Percentiles rank a stretch among this genome's conserved stretches.
These are phyloP conservation scores for Boulengerochromis microlepis DNA, from an alignment of 2,113 vertebrate species.

Conservation along the genomic window DNA sequence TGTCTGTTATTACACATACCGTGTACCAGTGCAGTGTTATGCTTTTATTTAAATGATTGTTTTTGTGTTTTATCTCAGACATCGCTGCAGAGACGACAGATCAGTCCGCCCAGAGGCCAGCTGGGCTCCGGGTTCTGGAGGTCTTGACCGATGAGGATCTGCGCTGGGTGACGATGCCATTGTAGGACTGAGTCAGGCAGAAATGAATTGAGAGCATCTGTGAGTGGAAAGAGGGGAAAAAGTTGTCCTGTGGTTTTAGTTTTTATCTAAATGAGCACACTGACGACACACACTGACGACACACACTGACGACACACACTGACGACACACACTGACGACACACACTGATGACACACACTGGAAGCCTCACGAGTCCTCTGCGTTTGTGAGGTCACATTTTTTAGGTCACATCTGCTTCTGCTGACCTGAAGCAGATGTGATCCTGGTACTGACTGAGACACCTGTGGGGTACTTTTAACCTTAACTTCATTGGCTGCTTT, in stretches of 20 bases:
- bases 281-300: background rate
- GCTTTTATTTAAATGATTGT: fast-evolving
- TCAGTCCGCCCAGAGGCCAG: conserved; percentile 81
- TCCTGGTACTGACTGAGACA: fast-evolving
- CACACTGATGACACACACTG: background rate
- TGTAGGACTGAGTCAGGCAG: background rate
- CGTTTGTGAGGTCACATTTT: background rate
- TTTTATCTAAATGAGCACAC: background rate
- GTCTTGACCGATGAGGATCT: conserved; percentile 52
- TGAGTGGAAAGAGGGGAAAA: background rate
- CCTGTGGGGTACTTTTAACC: background rate
- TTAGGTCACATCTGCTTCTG: background rate
- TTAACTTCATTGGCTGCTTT: background rate
- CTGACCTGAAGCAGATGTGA: background rate
- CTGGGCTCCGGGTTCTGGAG: conserved; percentile 81
- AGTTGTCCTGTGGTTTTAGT: background rate
- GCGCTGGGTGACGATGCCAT: background rate
- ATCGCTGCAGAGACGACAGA: conserved; percentile 59
- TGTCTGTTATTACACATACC: background rate
- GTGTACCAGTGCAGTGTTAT: fast-evolving
- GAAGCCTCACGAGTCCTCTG: background rate
- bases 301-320: background rate
- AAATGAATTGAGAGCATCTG: background rate
- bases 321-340: fast-evolving
- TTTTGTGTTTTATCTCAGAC: conserved; percentile 4